Base-by-base conservation (phyloP, 2,888 invertebrate species). In the Drosophila fulvimacula region DNA sequence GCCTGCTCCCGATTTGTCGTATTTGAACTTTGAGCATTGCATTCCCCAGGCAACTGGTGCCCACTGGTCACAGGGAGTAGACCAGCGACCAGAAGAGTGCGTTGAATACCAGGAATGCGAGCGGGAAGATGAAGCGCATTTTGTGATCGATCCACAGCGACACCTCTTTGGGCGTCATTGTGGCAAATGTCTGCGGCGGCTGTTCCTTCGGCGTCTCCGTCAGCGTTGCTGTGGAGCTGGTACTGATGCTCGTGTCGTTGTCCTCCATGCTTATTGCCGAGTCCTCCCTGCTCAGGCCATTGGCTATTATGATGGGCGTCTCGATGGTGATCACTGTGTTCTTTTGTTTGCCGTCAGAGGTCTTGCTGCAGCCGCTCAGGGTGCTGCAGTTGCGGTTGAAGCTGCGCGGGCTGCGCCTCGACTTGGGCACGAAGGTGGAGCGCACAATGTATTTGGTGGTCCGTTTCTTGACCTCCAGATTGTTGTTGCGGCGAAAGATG, bases 81-180 rank as follows among this genome's bases (percentile, higher is more conserved):
- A 96, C 95, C 78, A 96, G 95, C 36, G 95, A 95, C 96, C 96
- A 96, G 89, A 96, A 96, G 53, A 96, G 93, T 46, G 95, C 94
- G 90, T 97, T 97, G 92, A 97, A 97, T 73, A 96, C 93, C 19
- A 97, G 89, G 89, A 97, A 97, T 11, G 95, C 93, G 11, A 95
- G 92, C 0, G 97, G 97, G 90, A 97, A 97, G 6, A 96, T 93
- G 38, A 97, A 93, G 46, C 97, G 94, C 58, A 96, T 96, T 72
- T 97, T 93, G 67, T 90, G 83, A 82, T 97, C 97, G 79, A 97
- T 96, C 97, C 97, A 97, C 52, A 95, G 95, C 67, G 97, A 96
- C 38, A 97, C 96, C 92, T 97, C 96, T 85, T 97, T 97, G 0
- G 97, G 97, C 3, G 97, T 96, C 97, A 97, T 97, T 32, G 96